These are phyloP conservation scores for Atta colombica DNA, from an alignment of 1,140 invertebrate species.

Conservation along the genomic window DNA sequence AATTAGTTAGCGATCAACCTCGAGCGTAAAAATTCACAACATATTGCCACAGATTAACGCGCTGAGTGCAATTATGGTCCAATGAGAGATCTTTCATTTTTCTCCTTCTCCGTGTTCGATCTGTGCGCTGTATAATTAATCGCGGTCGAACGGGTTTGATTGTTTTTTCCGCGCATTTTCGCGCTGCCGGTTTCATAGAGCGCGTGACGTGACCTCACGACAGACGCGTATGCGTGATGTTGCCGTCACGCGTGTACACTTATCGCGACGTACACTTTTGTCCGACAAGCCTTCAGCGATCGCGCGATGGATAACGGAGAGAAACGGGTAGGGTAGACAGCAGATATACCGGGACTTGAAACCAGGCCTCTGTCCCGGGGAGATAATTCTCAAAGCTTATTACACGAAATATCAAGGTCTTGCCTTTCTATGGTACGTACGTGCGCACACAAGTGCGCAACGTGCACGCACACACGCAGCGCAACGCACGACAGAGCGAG, in stretches of 20 bases:
- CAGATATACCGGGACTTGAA: conserved; percentile 60
- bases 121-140: conserved; percentile 54
- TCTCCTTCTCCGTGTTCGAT: neutral
- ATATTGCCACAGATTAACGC: conserved; percentile 3
- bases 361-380: conserved; percentile 71
- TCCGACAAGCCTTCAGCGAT: conserved; percentile 53
- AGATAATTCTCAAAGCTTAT: conserved; percentile 80
- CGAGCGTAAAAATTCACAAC: conserved; percentile 19
- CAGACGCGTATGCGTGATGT: neutral
- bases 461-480: conserved; percentile 55
- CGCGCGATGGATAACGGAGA: neutral
- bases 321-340: conserved; percentile 31
- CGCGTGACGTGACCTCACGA: conserved; percentile 37
- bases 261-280: conserved; percentile 65
- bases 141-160: conserved; percentile 43
- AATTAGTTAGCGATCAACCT: conserved; percentile 33
- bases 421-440: conserved; percentile 76
- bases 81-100: conserved; percentile 25
- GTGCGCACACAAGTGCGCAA: neutral
- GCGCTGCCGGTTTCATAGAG: conserved; percentile 37
- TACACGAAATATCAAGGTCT: conserved; percentile 82
- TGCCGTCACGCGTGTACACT: neutral
- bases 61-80: conserved; percentile 31
- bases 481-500: neutral
- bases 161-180: conserved; percentile 58